phyloP scores from a whole-genome alignment of 1,140 invertebrate genomes.

The Littorina saxatilis region DNA sequence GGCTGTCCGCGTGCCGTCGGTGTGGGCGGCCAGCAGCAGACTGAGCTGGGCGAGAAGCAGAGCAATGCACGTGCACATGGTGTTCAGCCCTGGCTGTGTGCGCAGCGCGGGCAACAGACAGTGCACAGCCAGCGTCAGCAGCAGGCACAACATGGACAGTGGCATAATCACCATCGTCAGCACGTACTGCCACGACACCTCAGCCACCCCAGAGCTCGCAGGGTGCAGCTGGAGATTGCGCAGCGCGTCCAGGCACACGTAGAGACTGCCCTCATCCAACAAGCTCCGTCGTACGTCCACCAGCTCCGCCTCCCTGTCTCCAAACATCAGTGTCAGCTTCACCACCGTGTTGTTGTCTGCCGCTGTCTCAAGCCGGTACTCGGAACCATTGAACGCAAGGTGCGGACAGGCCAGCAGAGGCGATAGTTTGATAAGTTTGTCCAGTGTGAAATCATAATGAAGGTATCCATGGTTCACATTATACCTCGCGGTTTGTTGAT shows the following conservation, averaged over 20 bases:
- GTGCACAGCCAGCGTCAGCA: conserved; percentile 19
- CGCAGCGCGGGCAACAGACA: conserved; percentile 8
- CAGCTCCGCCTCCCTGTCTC: not conserved
- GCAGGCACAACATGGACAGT: conserved; percentile 9
- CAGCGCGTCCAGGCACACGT: not conserved
- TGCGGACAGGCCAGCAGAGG: not conserved
- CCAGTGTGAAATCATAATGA: not conserved
- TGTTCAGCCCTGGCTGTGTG: conserved; percentile 32
- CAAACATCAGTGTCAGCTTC: not conserved
- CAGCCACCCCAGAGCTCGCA: too few relatives aligned
- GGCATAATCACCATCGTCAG: conserved; percentile 12
- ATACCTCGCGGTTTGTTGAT: too few relatives aligned
- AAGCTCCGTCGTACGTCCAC: not conserved
- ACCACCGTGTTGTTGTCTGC: not conserved
- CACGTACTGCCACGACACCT: conserved; percentile 9
- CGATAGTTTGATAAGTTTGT: not conserved
- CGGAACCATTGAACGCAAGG: not conserved
- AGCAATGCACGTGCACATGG: conserved; percentile 5
- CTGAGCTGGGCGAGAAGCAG: conserved; percentile 27
- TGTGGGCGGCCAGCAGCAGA: conserved; percentile 21
- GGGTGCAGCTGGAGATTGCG: not conserved
- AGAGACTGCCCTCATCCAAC: not conserved
- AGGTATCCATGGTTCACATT: too few relatives aligned
- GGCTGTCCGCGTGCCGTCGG: not conserved
- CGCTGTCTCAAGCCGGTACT: not conserved